Percentiles rank a stretch among this genome's conserved stretches.
phyloP scores from a whole-genome alignment of 2,113 vertebrate genomes.

The Holacanthus passer region DNA sequence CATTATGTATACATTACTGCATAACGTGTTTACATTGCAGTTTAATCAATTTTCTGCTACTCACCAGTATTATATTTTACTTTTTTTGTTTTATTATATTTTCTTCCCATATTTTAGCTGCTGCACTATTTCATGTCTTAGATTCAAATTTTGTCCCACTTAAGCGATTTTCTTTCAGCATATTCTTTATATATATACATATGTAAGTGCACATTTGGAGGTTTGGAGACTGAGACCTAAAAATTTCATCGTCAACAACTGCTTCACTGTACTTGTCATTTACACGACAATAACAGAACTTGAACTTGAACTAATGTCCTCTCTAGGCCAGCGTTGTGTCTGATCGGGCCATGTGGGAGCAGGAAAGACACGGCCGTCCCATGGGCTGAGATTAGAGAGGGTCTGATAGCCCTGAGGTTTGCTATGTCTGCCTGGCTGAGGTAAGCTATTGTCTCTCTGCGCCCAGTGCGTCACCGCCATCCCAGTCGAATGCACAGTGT shows the following conservation, averaged over 20 bases:
- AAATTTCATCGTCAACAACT: neutral
- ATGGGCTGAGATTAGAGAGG: slow-evolving; percentile 78
- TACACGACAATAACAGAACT: neutral
- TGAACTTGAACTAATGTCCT: slow-evolving; percentile 27
- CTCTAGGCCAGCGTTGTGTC: slow-evolving; percentile 69
- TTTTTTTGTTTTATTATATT: neutral
- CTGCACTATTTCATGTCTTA: neutral
- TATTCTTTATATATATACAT: neutral
- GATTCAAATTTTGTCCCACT: neutral
- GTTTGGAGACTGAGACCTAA: neutral
- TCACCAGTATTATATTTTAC: neutral
- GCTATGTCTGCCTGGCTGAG: slow-evolving; percentile 83
- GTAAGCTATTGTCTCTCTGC: slow-evolving; percentile 79
- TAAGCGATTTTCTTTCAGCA: neutral
- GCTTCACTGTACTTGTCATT: neutral
- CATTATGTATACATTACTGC: neutral
- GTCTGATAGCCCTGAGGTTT: slow-evolving; percentile 79
- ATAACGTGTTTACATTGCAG: neutral
- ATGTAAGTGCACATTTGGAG: neutral
- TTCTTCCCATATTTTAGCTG: neutral
- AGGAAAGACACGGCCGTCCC: slow-evolving; percentile 69
- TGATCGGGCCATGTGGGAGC: slow-evolving; percentile 79
- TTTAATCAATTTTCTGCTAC: neutral
- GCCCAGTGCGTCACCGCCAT: slow-evolving; percentile 71
- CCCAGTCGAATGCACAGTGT: slow-evolving; percentile 74